Evolutionary conservation across 2,797 vertebrate species (phyloP).

Genomic region (Ibycter americanus): DNA sequence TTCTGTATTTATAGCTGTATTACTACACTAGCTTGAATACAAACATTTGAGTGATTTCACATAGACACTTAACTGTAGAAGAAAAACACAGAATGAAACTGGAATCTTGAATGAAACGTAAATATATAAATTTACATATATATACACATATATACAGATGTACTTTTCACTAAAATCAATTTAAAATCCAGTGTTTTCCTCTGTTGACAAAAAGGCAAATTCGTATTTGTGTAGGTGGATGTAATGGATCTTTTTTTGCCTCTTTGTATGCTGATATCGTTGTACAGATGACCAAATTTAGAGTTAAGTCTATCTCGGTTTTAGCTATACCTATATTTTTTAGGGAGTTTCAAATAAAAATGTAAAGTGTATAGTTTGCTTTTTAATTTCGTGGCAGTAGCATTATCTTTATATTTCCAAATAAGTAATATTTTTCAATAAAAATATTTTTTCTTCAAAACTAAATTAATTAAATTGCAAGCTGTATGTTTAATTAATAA

Average conservation of each 20-base stretch:
- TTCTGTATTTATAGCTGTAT: constrained; percentile 14
- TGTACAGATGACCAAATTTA: background rate
- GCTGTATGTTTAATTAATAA: background rate
- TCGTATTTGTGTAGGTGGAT: background rate
- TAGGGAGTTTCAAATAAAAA: background rate
- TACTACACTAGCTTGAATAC: background rate
- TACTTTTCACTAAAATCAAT: background rate
- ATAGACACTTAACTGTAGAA: background rate
- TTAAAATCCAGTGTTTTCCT: background rate
- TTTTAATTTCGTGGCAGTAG: background rate
- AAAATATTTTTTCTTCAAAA: background rate
- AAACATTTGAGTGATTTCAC: background rate
- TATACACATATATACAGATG: rapidly evolving
- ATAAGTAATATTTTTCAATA: background rate
- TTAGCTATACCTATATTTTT: background rate
- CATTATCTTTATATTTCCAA: background rate
- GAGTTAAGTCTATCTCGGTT: background rate
- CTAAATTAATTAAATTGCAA: background rate
- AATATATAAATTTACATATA: background rate
- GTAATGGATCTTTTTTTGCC: background rate
- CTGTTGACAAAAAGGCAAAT: background rate
- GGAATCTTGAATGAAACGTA: constrained; percentile 4
- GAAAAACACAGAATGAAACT: background rate
- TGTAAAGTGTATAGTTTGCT: background rate
- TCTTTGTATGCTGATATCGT: background rate